Base-by-base conservation (phyloP, 2,888 invertebrate genomes). In the Bruchidius siliquastri region DNA sequence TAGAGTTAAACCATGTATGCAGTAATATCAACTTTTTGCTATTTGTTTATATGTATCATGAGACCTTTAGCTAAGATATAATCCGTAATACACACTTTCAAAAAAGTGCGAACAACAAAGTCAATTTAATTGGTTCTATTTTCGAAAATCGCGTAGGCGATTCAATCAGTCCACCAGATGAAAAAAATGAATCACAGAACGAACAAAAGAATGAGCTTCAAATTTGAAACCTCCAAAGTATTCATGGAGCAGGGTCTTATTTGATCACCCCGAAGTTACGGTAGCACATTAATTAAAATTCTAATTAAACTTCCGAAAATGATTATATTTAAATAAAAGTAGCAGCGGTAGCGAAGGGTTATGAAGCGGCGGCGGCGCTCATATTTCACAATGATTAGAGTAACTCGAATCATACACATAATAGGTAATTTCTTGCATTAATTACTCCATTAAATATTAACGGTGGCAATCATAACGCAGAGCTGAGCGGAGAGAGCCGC, bases 341-440 rank as follows among this genome's bases (percentile, higher is more conserved):
- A 71, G 76, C 75, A 30, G 68, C 68, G 30, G 32, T 20, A 67
- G 69, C 70, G 71, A 69, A 68, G 71, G 72, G 73, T 26, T 72
- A 67, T 76, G 75, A 80, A 78, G 81, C 76, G 80, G 71, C 2
- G 21, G 22, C 1, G 13, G 79, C 78, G 82, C 84, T 85, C 85
- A 85, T 86, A 86, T 86, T 86, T 86, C 86, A 86, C 86, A 86
- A 86, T 87, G 86, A 87, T 85, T 85, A 84, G 84, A 84, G 85
- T 84, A 84, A 84, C 85, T 86, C 85, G 86, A 87, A 87, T 87
- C 86, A 86, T 86, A 86, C 86, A 85, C 86, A 87, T 87, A 87
- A 87, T 87, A 87, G 87, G 87, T 87, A 87, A 87, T 87, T 87
- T 87, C 87, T 87, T 87, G 87, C 87, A 87, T 87, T 87, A 87